A percentile compares a stretch with the other conserved stretches of the same genome.
Conservation (phyloP, 2,113 vertebrate genomes). For the Psilopsiagon aymara region DNA sequence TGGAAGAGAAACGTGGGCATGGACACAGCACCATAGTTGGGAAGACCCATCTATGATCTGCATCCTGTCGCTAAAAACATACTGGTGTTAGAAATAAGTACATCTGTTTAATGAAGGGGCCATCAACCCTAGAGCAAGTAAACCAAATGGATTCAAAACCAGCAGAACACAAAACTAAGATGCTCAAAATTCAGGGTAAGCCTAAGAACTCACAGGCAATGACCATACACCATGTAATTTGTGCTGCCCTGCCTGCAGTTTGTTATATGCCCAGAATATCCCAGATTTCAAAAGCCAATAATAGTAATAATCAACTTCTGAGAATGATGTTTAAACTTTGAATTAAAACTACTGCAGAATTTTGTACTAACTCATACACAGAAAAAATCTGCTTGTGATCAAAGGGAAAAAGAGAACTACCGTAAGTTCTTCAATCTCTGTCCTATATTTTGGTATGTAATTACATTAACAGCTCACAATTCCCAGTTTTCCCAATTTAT, state of each 20-base stretch:
- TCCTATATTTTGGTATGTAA: not conserved
- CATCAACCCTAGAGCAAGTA: not conserved
- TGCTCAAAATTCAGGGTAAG: not conserved
- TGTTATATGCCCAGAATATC: fast-evolving
- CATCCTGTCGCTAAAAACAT: not conserved
- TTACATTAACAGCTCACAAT: not conserved
- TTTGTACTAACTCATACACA: not conserved
- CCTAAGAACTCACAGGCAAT: not conserved
- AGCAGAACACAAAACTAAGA: not conserved
- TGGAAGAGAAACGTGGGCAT: not conserved
- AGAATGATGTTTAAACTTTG: not conserved
- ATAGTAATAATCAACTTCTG: not conserved
- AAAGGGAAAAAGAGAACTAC: not conserved
- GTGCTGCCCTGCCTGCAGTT: fast-evolving
- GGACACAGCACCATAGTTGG: fast-evolving
- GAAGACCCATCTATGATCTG: not conserved
- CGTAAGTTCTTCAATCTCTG: not conserved
- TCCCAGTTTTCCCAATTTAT: conserved; percentile 15
- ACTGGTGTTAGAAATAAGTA: not conserved
- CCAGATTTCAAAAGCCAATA: not conserved
- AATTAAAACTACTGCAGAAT: not conserved
- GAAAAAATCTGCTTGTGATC: not conserved
- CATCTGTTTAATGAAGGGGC: not conserved
- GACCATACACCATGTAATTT: fast-evolving
- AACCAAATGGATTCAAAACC: not conserved